Conservation (phyloP, 2,888 invertebrate genomes). For the Epirrhoe alternata region DNA sequence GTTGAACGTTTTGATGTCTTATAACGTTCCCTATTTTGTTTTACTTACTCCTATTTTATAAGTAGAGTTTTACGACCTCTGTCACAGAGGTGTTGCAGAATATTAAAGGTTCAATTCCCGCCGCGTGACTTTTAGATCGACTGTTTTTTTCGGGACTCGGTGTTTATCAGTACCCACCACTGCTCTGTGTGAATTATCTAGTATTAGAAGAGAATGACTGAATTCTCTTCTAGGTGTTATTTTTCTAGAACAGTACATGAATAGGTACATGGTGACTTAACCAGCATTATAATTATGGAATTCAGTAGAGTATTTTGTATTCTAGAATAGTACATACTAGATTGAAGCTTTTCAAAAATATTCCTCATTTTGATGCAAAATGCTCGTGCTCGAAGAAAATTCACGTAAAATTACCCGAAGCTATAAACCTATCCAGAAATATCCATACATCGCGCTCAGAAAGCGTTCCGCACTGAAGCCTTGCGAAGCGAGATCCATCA, state of each 20-base stretch:
- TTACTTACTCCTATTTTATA: background rate
- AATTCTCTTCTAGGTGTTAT: too few relatives aligned
- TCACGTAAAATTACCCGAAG: conserved; percentile 4
- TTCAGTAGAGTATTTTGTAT: too few relatives aligned
- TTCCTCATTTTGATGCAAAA: background rate
- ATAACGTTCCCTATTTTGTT: background rate
- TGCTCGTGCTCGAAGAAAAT: background rate
- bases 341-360: background rate
- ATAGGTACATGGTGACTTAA: too few relatives aligned
- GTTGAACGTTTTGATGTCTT: background rate
- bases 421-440: conserved; percentile 11
- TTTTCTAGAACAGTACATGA: too few relatives aligned
- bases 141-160: too few relatives aligned
- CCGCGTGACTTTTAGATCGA: too few relatives aligned
- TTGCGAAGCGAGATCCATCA: conserved; percentile 62
- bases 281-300: too few relatives aligned
- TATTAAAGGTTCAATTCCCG: too few relatives aligned
- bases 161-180: too few relatives aligned
- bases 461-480: conserved; percentile 25
- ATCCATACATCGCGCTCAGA: conserved; percentile 19
- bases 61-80: background rate
- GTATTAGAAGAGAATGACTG: too few relatives aligned
- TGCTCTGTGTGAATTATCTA: too few relatives aligned
- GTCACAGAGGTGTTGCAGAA: background rate
- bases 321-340: too few relatives aligned